These are phyloP conservation scores for Dasypogon diadema DNA, from an alignment of 2,888 invertebrate genomes.

Conservation along the genomic window DNA sequence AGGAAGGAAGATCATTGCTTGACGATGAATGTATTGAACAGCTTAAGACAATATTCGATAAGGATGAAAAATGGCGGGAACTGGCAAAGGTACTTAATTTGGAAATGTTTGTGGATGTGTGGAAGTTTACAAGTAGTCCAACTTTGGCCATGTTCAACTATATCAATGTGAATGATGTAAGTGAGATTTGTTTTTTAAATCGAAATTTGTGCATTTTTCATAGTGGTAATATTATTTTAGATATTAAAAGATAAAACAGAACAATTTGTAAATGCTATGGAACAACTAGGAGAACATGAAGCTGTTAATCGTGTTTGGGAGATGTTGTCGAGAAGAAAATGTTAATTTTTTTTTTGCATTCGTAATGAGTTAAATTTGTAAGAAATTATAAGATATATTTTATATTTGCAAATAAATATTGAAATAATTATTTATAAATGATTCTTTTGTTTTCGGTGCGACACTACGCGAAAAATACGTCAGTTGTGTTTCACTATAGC, in stretches of 20 bases:
- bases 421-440: no score
- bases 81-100: slow-evolving; percentile 72
- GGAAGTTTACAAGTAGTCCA: slow-evolving; percentile 70
- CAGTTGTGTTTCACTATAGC: no score
- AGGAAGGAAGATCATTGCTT: slow-evolving; percentile 57
- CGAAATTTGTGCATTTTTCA: no score
- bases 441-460: no score
- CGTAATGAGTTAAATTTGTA: neutral
- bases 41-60: slow-evolving; percentile 71
- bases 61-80: slow-evolving; percentile 72
- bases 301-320: neutral
- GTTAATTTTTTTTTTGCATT: neutral
- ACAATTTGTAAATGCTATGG: slow-evolving; percentile 6
- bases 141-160: slow-evolving; percentile 72
- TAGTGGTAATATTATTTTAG: no score
- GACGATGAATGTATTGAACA: slow-evolving; percentile 66
- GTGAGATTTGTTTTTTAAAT: neutral
- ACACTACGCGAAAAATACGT: no score
- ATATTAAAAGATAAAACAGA: neutral
- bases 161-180: slow-evolving; percentile 58
- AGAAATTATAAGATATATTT: slow-evolving; percentile 1
- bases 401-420: no score
- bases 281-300: neutral
- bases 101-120: slow-evolving; percentile 63
- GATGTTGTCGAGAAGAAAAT: slow-evolving; percentile 12